Evolutionary conservation across 2,113 vertebrate genomes (phyloP), one percentile per base, ranked within the genome.

Genomic region (Tragelaphus buxtoni): DNA sequence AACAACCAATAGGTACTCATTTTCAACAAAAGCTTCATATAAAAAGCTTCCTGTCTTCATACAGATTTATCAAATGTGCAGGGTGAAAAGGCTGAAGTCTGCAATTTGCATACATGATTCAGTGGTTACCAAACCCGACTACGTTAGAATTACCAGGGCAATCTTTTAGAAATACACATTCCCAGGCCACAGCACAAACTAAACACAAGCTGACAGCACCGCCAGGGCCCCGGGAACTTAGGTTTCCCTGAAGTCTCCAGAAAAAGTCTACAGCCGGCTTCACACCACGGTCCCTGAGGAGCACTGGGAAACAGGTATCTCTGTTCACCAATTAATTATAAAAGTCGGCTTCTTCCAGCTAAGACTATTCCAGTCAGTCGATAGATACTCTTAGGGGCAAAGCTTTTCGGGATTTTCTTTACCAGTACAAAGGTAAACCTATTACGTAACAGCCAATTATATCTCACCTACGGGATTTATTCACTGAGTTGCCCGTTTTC

Each of bases 391-490:
- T 58, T 61, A 63, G 12, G 28, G 28, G 32, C 32, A 74, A 55
- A 87, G 83, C 47, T 53, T 85, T 88, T 55, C 8, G 22, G 65
- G 92, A 88, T 81, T 82, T 80, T 95, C 92, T 84, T 97, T 77
- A 80, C 85, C 28, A 26, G 60, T 80, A 55, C 65, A 90, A 91
- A 88, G 49, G 22, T 58, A 95, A 87, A 86, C 72, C 45, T 80
- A 88, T 85, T 81, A 87, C 1, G 10, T 94, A 95, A 94, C 47
- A 97, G 83, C 35, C 85, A 85, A 79, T 88, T 72, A 72, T 51
- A 83, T 42, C 81, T 95, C 80, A 91, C 69, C 58, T 94, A 95
- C 18, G 26, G 58, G 42, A 92, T 80, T 90, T 93, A 82, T 55
- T 85, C 86, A 80, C 56, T 83, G 45, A 60, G 39, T 32, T 32